Percentiles rank a stretch among this genome's conserved stretches.
Conservation (phyloP, 2,888 invertebrate species). For the Coleophora deauratella region DNA sequence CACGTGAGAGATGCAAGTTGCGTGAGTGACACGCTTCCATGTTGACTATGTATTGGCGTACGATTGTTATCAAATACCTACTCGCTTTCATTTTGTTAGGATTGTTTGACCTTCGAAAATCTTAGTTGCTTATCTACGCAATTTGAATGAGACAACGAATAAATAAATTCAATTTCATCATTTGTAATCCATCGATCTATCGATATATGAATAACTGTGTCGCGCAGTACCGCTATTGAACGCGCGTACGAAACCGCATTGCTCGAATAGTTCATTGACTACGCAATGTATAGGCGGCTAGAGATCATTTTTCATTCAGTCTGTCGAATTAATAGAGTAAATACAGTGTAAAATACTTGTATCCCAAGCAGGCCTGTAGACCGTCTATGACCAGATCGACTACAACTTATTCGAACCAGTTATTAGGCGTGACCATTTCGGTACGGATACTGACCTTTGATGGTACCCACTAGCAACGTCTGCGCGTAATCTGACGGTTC, state of each 20-base stretch:
- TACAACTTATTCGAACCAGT: constrained; percentile 69
- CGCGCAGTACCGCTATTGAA: neutral
- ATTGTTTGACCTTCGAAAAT: too few relatives aligned
- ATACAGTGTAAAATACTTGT: constrained; percentile 67
- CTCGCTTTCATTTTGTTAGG: too few relatives aligned
- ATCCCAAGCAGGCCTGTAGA: constrained; percentile 62
- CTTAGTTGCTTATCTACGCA: too few relatives aligned
- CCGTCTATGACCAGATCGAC: constrained; percentile 65
- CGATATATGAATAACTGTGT: neutral
- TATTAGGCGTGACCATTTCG: constrained; percentile 74
- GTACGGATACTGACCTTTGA: constrained; percentile 73
- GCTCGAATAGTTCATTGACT: constrained; percentile 3
- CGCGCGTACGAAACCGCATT: neutral
- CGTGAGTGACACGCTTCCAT: too few relatives aligned
- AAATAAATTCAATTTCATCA: neutral
- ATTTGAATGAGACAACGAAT: too few relatives aligned
- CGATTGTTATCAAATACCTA: too few relatives aligned
- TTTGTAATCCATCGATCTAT: too few relatives aligned
- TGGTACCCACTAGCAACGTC: constrained; percentile 58
- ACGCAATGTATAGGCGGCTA: constrained; percentile 10
- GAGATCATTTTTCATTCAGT: constrained; percentile 45
- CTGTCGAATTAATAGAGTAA: constrained; percentile 58
- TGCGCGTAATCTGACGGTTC: constrained; percentile 53
- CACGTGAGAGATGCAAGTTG: too few relatives aligned
- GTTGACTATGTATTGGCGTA: too few relatives aligned